A percentile compares a stretch with the other conserved stretches of the same genome.
Evolutionary conservation across 2,888 invertebrate species (phyloP).

Genomic region (Cataglyphis albicans): DNA sequence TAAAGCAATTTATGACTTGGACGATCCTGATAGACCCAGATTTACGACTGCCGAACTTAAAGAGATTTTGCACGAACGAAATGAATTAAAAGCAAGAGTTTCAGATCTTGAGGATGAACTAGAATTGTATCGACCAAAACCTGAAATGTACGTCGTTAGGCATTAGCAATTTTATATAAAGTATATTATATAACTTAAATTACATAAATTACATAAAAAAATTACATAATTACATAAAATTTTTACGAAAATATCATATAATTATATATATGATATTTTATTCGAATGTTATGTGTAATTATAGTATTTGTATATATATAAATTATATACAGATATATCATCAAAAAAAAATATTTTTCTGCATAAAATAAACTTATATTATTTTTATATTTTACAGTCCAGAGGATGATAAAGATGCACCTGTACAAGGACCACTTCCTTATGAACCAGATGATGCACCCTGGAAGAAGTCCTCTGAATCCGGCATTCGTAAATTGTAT

Average conservation of each 20-base stretch:
- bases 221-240: neutral
- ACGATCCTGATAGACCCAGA: conserved; percentile 92
- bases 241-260: neutral
- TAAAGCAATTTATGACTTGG: conserved; percentile 88
- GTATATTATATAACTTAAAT: neutral
- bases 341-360: neutral
- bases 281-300: neutral
- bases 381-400: conserved; percentile 68
- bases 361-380: conserved; percentile 5
- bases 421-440: conserved; percentile 98
- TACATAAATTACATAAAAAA: neutral
- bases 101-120: conserved; percentile 97
- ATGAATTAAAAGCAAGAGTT: conserved; percentile 96
- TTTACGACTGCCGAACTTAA: conserved; percentile 94
- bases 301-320: neutral
- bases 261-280: neutral
- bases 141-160: conserved; percentile 85
- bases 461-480: conserved; percentile 93
- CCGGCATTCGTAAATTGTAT: conserved; percentile 96
- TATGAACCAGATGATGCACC: conserved; percentile 99
- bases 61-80: conserved; percentile 95
- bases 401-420: conserved; percentile 91
- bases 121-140: conserved; percentile 90
- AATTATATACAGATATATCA: neutral
- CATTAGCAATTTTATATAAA: conserved; percentile 4